phyloP scores from a whole-genome alignment of 2,113 vertebrate genomes.

The Uria lomvia region DNA sequence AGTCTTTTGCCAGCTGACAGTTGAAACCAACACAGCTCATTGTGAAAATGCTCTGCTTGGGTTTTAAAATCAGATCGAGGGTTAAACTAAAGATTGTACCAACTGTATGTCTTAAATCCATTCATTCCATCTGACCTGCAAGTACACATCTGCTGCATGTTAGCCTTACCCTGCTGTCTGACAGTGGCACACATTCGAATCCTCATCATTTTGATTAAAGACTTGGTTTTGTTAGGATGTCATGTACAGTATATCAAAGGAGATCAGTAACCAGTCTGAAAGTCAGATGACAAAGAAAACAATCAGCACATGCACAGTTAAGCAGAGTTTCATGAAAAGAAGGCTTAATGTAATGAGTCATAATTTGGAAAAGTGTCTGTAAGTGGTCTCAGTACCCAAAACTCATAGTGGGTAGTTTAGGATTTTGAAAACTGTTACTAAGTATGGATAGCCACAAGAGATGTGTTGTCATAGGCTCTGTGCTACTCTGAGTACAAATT shows the following conservation, averaged over 20 bases:
- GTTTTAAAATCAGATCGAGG: constrained; percentile 59
- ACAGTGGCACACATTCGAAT: constrained; percentile 72
- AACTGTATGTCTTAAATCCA: constrained; percentile 67
- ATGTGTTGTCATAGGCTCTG: not conserved
- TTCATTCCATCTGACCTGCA: constrained; percentile 78
- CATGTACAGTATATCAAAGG: constrained; percentile 81
- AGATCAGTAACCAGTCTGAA: constrained; percentile 78
- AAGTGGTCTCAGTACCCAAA: constrained; percentile 29
- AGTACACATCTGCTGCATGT: constrained; percentile 74
- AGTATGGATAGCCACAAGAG: constrained; percentile 35
- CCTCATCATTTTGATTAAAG: constrained; percentile 82
- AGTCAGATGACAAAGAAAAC: constrained; percentile 79
- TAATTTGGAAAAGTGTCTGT: constrained; percentile 65
- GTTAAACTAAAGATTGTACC: constrained; percentile 68
- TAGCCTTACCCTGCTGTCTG: constrained; percentile 64
- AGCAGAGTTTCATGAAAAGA: constrained; percentile 64
- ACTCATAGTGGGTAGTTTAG: not conserved
- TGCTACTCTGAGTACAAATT: constrained; percentile 36
- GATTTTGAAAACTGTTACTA: constrained; percentile 46
- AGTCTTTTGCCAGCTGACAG: not conserved
- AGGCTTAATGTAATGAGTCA: constrained; percentile 71
- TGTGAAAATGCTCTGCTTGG: constrained; percentile 20
- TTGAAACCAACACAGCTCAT: not conserved
- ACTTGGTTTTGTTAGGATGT: constrained; percentile 75
- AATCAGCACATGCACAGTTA: constrained; percentile 64